Evolutionary conservation across 2,797 vertebrate species (phyloP), one percentile per base, ranked within the genome.

Genomic region (Pipistrellus kuhlii): DNA sequence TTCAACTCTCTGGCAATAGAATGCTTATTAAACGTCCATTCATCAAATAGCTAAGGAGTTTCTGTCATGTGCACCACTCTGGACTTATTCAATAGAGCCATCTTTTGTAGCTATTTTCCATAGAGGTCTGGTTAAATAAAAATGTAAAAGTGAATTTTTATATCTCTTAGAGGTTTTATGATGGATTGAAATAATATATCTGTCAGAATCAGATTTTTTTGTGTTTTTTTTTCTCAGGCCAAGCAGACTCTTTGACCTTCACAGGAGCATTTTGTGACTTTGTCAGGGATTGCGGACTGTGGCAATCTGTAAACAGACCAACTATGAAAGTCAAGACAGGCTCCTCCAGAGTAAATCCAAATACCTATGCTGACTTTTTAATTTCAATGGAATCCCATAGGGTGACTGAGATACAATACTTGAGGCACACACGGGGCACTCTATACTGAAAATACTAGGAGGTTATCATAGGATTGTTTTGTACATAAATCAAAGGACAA

Each of bases 361-460:
- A 62, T 51, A 57, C 8, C 76, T 77, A 15, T 13, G 27, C 38
- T 21, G n/a, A 55, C 32, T 41, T 81, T 64, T 92, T 59, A 90
- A 91, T 92, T 90, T 77, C 57, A 82, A 57, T 72, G 80, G 62
- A 88, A 14, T 88, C 38, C 41, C 46, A 90, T 6, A n/a, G 20
- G 14, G 8, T 38, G 46, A 81, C 35, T 72, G 30, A 32, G 82
- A 88, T 44, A 25, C 55, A 57, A 78, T 30, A 21, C 30, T 81
- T 51, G 32, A 92, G 71, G 64, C 35, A 88, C 48, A 78, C 13
- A n/a, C 3, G 44, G 72, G 48, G n/a, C 17, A 57, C 18, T 41
- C 17, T 48, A 18, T 13, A 71, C 35, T 81, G 89, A 77, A 91
- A 85, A 84, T 17, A n/a, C 17, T 48, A 12, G 73, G 25, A 46